phyloP scores from a whole-genome alignment of 2,888 invertebrate species.

The Aethes cnicana region DNA sequence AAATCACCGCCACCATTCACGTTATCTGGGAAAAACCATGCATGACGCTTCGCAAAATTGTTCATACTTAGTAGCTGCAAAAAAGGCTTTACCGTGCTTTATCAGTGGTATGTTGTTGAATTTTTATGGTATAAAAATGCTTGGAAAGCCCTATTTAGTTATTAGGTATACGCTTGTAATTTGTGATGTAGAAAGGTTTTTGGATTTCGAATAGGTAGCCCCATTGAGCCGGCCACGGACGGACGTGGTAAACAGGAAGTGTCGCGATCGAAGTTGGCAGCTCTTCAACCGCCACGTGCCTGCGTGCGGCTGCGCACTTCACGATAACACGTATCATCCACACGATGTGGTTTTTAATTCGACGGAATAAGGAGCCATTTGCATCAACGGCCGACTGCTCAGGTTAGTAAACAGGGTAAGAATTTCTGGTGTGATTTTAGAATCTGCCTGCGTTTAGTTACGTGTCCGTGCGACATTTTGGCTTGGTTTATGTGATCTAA shows the following conservation, averaged over 20 bases:
- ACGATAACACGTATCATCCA: constrained; percentile 25
- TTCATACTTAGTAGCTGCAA: not conserved
- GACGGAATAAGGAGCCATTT: constrained; percentile 3
- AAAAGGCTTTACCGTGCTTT: no score
- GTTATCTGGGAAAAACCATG: constrained; percentile 6
- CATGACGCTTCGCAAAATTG: not conserved
- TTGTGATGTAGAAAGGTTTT: constrained; percentile 45
- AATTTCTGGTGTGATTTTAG: constrained; percentile 8
- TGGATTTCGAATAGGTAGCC: constrained; percentile 45
- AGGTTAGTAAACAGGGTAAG: constrained; percentile 14
- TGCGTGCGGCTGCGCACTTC: constrained; percentile 33
- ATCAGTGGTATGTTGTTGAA: no score
- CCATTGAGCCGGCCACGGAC: constrained; percentile 45
- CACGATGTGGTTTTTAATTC: constrained; percentile 7
- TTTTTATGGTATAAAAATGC: no score
- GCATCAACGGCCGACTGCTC: not conserved
- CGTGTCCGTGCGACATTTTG: not conserved
- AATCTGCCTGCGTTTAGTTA: constrained; percentile 1
- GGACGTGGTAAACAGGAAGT: constrained; percentile 73
- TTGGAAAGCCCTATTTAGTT: constrained; percentile 3
- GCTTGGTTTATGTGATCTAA: not conserved
- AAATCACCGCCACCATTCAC: not conserved
- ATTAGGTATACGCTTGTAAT: not conserved
- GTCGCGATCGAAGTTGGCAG: constrained; percentile 63
- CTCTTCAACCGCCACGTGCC: constrained; percentile 69